These are phyloP conservation scores for Manacus vitellinus DNA, from an alignment of 2,113 vertebrate genomes.

Conservation along the genomic window DNA sequence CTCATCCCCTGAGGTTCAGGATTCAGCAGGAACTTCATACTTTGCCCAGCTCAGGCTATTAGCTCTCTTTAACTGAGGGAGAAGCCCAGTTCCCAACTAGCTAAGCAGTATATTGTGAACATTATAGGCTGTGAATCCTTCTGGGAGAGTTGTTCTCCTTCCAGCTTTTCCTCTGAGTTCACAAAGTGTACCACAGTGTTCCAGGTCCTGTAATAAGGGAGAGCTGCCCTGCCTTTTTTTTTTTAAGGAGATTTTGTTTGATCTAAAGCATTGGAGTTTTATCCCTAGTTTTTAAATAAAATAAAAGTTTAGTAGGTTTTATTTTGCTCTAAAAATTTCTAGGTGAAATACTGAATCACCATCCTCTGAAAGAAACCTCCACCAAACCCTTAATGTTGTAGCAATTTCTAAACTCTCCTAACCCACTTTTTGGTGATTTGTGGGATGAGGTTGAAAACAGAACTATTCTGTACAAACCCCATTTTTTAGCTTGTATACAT, in stretches of 20 bases:
- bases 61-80: neutral
- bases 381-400: neutral
- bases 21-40: neutral
- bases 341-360: neutral
- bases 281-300: neutral
- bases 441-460: neutral
- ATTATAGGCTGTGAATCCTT: neutral
- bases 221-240: neutral
- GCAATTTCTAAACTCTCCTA: neutral
- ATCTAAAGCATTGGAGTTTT: neutral
- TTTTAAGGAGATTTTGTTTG: neutral
- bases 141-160: neutral
- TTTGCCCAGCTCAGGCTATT: neutral
- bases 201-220: neutral
- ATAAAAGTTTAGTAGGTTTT: neutral
- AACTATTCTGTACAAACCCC: rapidly evolving
- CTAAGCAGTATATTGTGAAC: neutral
- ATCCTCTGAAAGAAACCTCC: neutral
- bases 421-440: neutral
- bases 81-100: neutral
- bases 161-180: neutral
- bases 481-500: rapidly evolving
- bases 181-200: neutral
- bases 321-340: neutral
- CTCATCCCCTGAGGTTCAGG: neutral